phyloP scores from a whole-genome alignment of 1,140 invertebrate species.

The Calephelis nemesis region DNA sequence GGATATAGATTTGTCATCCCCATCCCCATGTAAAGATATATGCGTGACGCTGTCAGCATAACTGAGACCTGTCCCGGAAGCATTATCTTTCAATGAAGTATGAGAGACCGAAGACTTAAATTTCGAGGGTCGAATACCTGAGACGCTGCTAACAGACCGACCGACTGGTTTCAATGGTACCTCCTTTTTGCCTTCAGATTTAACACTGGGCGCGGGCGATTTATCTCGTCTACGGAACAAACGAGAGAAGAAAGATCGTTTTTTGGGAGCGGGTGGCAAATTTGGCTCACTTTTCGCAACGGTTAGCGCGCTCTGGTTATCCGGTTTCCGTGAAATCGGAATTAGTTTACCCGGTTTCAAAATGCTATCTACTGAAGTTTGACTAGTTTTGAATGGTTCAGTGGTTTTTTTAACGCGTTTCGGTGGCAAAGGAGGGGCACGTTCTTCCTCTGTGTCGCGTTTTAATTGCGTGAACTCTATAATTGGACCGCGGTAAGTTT shows the following conservation, averaged over 20 bases:
- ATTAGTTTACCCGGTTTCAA: constrained; percentile 58
- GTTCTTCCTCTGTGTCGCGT: constrained; percentile 80
- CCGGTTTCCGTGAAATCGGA: constrained; percentile 50
- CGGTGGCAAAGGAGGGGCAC: constrained; percentile 87
- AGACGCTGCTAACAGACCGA: constrained; percentile 80
- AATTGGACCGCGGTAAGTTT: constrained; percentile 71
- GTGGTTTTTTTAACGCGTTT: constrained; percentile 86
- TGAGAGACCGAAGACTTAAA: constrained; percentile 65
- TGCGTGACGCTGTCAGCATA: constrained; percentile 80
- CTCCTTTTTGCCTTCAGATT: constrained; percentile 55
- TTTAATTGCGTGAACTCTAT: constrained; percentile 76
- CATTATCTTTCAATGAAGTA: constrained; percentile 67
- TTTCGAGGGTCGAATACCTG: constrained; percentile 74
- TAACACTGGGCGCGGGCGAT: constrained; percentile 61
- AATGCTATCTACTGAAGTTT: constrained; percentile 64
- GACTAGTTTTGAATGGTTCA: constrained; percentile 59
- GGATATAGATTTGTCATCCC: constrained; percentile 49
- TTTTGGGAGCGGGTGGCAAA: constrained; percentile 64
- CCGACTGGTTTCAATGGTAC: constrained; percentile 67
- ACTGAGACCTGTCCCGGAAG: constrained; percentile 59
- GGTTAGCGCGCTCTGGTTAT: constrained; percentile 33
- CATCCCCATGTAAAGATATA: constrained; percentile 81
- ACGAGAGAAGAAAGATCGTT: constrained; percentile 72
- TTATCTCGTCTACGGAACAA: constrained; percentile 70
- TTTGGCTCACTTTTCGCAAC: constrained; percentile 60